Conservation (phyloP, 2,113 vertebrate species). For the Seriola dumerili region DNA sequence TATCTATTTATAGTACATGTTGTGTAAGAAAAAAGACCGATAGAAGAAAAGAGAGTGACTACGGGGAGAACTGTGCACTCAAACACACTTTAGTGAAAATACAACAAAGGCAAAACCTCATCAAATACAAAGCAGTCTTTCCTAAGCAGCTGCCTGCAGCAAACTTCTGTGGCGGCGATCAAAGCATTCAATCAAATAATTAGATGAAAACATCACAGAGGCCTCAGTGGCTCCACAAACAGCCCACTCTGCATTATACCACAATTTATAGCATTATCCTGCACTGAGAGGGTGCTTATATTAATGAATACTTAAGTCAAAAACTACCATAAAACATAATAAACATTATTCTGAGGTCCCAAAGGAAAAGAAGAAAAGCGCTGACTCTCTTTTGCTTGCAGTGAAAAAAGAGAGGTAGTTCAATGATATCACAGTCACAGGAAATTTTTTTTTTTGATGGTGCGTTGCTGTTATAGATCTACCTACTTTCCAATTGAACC, state of each 20-base stretch:
- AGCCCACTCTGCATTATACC: constrained; percentile 19
- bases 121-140: constrained; percentile 53
- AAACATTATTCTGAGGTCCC: neutral
- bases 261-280: neutral
- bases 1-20: constrained; percentile 3
- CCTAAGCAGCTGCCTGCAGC: constrained; percentile 42
- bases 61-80: constrained; percentile 7
- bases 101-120: constrained; percentile 53
- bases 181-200: constrained; percentile 80
- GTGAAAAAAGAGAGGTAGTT: neutral
- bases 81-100: constrained; percentile 32
- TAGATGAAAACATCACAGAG: constrained; percentile 71
- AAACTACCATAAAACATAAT: constrained; percentile 4
- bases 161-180: constrained; percentile 63
- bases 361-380: constrained; percentile 18
- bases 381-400: neutral
- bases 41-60: neutral
- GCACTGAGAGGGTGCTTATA: constrained; percentile 1
- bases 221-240: constrained; percentile 54
- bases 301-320: constrained; percentile 15
- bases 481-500: constrained; percentile 1
- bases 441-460: neutral
- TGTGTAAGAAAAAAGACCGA: neutral
- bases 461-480: neutral
- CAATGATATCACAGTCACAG: neutral